Evolutionary conservation across 2,797 vertebrate genomes (phyloP).

Genomic region (Acanthurus tractus): DNA sequence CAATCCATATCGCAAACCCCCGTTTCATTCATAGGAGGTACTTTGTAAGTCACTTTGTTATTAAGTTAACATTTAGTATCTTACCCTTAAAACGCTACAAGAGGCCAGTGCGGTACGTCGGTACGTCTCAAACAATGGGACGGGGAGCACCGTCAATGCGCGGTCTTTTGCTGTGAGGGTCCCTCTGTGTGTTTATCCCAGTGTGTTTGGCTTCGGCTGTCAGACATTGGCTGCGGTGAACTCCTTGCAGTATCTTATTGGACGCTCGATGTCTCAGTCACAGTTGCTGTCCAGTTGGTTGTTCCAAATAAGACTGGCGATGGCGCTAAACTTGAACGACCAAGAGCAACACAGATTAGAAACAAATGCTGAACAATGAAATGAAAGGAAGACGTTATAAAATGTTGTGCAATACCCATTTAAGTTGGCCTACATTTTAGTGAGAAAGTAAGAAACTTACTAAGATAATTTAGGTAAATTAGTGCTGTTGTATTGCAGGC

Average conservation of each 20-base stretch:
- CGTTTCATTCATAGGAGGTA: constrained; percentile 6
- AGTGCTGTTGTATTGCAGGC: no score
- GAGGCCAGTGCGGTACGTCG: constrained; percentile 50
- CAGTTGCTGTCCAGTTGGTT: constrained; percentile 53
- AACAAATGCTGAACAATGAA: not conserved
- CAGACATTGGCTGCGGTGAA: constrained; percentile 76
- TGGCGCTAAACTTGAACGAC: constrained; percentile 69
- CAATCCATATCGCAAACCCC: not conserved
- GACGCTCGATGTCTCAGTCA: constrained; percentile 31
- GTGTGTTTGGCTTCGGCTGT: constrained; percentile 51
- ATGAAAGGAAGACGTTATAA: no score
- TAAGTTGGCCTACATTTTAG: no score
- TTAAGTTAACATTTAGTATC: constrained; percentile 5
- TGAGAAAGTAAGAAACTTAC: no score
- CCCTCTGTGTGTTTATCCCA: constrained; percentile 67
- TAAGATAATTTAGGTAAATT: no score
- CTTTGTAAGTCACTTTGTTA: not conserved
- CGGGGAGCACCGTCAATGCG: constrained; percentile 47
- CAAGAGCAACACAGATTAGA: not conserved
- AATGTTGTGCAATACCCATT: no score
- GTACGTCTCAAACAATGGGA: constrained; percentile 76
- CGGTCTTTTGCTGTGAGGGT: constrained; percentile 47
- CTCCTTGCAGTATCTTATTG: constrained; percentile 70
- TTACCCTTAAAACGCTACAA: constrained; percentile 57
- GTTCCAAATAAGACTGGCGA: constrained; percentile 17